Conservation (phyloP, 2,888 invertebrate genomes). For the Cyaniris semiargus region DNA sequence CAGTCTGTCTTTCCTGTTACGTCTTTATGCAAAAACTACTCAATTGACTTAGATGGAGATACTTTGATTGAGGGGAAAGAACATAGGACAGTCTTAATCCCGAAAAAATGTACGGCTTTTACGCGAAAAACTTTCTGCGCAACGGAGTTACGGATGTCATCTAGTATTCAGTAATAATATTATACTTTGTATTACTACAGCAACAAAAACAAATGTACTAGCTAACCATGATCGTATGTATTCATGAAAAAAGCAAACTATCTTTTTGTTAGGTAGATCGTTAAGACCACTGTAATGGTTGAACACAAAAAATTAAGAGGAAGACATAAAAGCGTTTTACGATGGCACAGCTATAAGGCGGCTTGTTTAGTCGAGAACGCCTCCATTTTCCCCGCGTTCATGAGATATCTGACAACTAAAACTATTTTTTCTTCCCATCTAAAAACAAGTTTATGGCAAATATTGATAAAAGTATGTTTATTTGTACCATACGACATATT, state of each 20-base stretch:
- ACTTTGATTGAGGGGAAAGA: no score
- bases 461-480: neutral
- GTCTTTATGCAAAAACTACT: no score
- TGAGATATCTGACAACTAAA: neutral
- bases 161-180: no score
- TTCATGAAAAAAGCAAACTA: neutral
- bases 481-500: neutral
- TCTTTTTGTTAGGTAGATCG: neutral
- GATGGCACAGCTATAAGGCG: conserved; percentile 48
- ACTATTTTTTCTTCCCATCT: neutral
- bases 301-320: conserved; percentile 37
- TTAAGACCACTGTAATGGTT: conserved; percentile 22
- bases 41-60: no score
- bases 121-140: no score
- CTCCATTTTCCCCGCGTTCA: conserved; percentile 29
- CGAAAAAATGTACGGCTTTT: no score
- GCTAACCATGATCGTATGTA: neutral
- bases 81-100: no score
- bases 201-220: neutral
- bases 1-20: no score
- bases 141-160: no score
- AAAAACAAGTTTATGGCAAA: neutral
- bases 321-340: conserved; percentile 64
- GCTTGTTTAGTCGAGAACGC: conserved; percentile 51
- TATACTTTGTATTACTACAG: neutral